Conservation (phyloP, 2,113 vertebrate genomes). For the Beaufortia kweichowensis region DNA sequence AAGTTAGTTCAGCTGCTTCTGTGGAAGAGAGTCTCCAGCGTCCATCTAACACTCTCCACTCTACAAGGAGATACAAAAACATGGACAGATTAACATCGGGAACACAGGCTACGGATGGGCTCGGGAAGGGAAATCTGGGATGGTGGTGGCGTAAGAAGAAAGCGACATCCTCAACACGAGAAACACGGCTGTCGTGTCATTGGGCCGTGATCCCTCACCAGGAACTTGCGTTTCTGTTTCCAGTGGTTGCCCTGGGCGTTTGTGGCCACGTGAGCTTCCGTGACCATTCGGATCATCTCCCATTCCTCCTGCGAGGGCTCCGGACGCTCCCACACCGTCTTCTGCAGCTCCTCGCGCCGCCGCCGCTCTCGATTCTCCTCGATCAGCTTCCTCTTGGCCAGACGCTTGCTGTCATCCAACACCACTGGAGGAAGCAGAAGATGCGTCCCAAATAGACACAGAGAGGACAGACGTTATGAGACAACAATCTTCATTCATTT, state of each 20-base stretch:
- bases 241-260: slow-evolving; percentile 98
- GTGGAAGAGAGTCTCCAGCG: slow-evolving; percentile 69
- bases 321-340: slow-evolving; percentile 85
- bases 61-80: slow-evolving; percentile 79
- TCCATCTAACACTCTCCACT: slow-evolving; percentile 75
- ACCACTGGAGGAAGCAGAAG: slow-evolving; percentile 80
- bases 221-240: slow-evolving; percentile 98
- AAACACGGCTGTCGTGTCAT: slow-evolving; percentile 23
- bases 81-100: slow-evolving; percentile 70
- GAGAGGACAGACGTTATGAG: too few relatives aligned
- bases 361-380: slow-evolving; percentile 95
- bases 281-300: slow-evolving; percentile 94
- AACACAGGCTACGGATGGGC: slow-evolving; percentile 56
- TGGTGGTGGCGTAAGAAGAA: slow-evolving; percentile 8
- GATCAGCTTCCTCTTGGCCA: slow-evolving; percentile 95
- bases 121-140: slow-evolving; percentile 26
- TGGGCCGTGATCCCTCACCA: slow-evolving; percentile 78
- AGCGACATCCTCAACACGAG: not conserved
- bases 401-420: slow-evolving; percentile 91
- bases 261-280: slow-evolving; percentile 93
- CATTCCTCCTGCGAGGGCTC: slow-evolving; percentile 94
- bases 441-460: not conserved
- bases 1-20: slow-evolving; percentile 69
- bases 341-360: slow-evolving; percentile 87
- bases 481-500: too few relatives aligned